phyloP scores from a whole-genome alignment of 2,888 invertebrate species.

The Dynastes hyllus region DNA sequence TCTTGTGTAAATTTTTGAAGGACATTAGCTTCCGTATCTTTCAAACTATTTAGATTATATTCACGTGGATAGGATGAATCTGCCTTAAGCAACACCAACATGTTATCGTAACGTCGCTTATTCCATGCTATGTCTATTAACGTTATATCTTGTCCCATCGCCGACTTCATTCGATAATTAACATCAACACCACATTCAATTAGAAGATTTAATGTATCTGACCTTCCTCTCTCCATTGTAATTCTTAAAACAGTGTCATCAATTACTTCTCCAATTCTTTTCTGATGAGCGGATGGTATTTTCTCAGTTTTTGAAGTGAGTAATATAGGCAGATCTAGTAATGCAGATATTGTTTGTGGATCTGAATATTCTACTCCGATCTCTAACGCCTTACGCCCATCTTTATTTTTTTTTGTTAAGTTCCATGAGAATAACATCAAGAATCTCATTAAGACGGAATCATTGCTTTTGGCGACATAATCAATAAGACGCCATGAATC shows the following conservation, averaged over 20 bases:
- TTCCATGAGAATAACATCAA: neutral
- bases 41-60: neutral
- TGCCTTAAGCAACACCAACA: neutral
- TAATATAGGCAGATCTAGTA: neutral
- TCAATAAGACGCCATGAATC: slow-evolving; percentile 21
- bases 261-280: neutral
- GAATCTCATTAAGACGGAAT: neutral
- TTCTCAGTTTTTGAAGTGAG: neutral
- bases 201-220: neutral
- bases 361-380: slow-evolving; percentile 11
- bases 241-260: neutral
- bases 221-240: neutral
- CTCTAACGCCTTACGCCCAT: slow-evolving; percentile 1
- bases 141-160: neutral
- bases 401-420: neutral
- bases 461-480: slow-evolving; percentile 1
- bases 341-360: slow-evolving; percentile 7
- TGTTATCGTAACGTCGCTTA: neutral
- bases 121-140: slow-evolving; percentile 10
- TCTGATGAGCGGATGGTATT: neutral
- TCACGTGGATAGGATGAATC: slow-evolving; percentile 1
- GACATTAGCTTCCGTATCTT: neutral
- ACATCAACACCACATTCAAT: neutral
- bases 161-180: neutral
- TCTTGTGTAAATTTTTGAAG: neutral